Evolutionary conservation across 2,888 invertebrate species (phyloP).

Genomic region (Archaeoteleia sp.): DNA sequence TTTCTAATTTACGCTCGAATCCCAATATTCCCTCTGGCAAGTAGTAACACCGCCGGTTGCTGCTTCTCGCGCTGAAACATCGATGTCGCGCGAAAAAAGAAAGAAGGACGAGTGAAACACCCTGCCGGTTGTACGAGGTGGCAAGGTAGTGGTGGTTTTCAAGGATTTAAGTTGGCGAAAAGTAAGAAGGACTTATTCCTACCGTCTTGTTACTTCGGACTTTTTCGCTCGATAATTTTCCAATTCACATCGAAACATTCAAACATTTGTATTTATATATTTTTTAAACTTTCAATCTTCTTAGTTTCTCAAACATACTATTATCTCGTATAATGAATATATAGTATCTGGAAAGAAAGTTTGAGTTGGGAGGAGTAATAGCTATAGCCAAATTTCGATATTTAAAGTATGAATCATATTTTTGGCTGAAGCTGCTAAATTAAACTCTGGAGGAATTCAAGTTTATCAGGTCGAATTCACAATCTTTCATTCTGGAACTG

Average conservation of each 20-base stretch:
- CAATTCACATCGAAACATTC: constrained; percentile 59
- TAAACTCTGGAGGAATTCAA: too few species aligned
- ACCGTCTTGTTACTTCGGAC: constrained; percentile 58
- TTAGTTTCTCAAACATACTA: constrained; percentile 26
- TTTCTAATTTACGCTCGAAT: constrained; percentile 68
- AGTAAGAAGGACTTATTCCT: constrained; percentile 52
- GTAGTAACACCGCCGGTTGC: constrained; percentile 41
- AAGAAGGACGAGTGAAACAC: constrained; percentile 20
- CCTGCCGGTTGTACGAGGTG: constrained; percentile 24
- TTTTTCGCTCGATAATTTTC: constrained; percentile 60
- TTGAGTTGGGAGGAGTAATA: too few species aligned
- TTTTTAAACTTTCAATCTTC: constrained; percentile 24
- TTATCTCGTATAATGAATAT: background rate
- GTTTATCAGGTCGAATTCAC: too few species aligned
- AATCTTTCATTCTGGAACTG: too few species aligned
- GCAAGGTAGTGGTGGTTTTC: constrained; percentile 53
- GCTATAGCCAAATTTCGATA: too few species aligned
- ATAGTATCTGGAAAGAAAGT: too few species aligned
- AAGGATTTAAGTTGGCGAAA: constrained; percentile 53
- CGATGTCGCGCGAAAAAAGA: constrained; percentile 42
- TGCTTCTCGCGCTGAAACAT: constrained; percentile 48
- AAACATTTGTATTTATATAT: constrained; percentile 26
- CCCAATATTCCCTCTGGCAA: constrained; percentile 55
- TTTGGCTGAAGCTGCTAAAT: too few species aligned
- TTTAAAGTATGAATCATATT: too few species aligned